Percentiles rank a stretch among this genome's conserved stretches.
These are phyloP conservation scores for Agriopis leucophaearia DNA, from an alignment of 2,888 invertebrate genomes.

Conservation along the genomic window DNA sequence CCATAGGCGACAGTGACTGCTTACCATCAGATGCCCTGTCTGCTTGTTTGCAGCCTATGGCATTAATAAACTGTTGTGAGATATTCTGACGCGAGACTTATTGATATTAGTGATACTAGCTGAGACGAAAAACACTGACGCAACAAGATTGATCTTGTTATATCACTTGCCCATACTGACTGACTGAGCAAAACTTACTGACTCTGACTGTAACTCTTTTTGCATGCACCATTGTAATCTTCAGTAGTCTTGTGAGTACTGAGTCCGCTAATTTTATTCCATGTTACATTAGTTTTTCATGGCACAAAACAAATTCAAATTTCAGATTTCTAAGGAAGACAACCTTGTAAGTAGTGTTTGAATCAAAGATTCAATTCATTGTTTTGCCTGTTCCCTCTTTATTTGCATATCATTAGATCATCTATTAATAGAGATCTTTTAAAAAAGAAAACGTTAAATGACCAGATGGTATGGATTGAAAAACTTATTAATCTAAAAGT, in stretches of 20 bases:
- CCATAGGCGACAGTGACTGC: too few relatives aligned
- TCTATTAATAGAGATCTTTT: not conserved
- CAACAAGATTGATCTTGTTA: not conserved
- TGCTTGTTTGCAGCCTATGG: too few relatives aligned
- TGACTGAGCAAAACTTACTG: not conserved
- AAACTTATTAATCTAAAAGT: too few relatives aligned
- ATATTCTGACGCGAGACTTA: not conserved
- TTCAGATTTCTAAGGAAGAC: not conserved
- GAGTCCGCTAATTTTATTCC: not conserved
- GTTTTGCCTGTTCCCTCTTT: not conserved
- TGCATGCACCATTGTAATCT: slow-evolving; percentile 13
- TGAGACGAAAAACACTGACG: not conserved
- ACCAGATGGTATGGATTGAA: not conserved
- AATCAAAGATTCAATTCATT: not conserved
- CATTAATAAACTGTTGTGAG: too few relatives aligned
- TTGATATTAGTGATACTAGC: not conserved
- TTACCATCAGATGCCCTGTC: too few relatives aligned
- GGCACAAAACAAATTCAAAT: not conserved
- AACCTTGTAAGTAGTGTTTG: not conserved
- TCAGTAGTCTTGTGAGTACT: not conserved
- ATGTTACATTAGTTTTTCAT: not conserved
- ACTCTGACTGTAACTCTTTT: not conserved
- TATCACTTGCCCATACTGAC: not conserved
- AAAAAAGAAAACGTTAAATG: not conserved
- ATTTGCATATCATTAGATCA: not conserved